Percentiles rank a stretch among this genome's conserved stretches.
phyloP scores from a whole-genome alignment of 1,140 invertebrate genomes.

The Globodera ellingtonae region DNA sequence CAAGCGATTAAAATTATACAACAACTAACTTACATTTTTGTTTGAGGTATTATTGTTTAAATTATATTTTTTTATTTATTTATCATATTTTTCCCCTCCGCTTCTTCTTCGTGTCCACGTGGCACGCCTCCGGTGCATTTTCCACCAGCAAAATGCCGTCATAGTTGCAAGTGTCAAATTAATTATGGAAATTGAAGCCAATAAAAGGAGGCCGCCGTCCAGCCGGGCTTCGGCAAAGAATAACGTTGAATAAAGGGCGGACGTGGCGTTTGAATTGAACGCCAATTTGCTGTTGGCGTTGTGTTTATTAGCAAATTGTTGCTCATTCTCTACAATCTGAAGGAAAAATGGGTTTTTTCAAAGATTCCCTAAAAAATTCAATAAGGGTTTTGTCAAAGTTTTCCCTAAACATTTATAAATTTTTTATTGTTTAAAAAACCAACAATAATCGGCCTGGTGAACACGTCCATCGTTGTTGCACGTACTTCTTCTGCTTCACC shows the following conservation, averaged over 20 bases:
- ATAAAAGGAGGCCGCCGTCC: not conserved
- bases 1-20: no score
- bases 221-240: not conserved
- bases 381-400: no score
- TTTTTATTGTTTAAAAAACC: not conserved
- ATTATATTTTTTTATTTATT: not conserved
- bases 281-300: not conserved
- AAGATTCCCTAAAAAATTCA: no score
- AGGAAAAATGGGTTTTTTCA: no score
- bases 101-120: not conserved
- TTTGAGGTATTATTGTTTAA: not conserved
- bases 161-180: not conserved
- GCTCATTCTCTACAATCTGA: no score
- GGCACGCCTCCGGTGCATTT: not conserved
- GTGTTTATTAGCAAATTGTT: not conserved
- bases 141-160: not conserved
- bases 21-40: no score
- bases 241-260: not conserved
- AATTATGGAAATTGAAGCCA: not conserved
- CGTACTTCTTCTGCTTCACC: constrained; percentile 15
- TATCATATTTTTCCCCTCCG: not conserved
- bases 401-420: no score
- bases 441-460: constrained; percentile 54
- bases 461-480: constrained; percentile 47
- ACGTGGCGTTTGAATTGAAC: no score